These are phyloP conservation scores for Ochlodes sylvanus DNA, from an alignment of 2,888 invertebrate genomes.

Conservation along the genomic window DNA sequence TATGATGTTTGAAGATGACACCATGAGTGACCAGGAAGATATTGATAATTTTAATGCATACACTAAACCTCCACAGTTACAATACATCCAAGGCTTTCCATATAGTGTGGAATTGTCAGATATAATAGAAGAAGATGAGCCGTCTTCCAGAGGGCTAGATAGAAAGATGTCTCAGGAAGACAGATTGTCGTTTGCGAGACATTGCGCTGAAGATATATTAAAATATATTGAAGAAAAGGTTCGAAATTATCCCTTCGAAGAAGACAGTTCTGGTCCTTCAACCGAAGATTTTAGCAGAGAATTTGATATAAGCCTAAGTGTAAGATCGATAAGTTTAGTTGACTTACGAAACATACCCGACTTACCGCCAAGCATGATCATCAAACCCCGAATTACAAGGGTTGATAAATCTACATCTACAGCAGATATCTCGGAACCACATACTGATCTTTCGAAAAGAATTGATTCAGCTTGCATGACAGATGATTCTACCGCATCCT, in stretches of 20 bases:
- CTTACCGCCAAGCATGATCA: slow-evolving; percentile 73
- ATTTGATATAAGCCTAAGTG: slow-evolving; percentile 65
- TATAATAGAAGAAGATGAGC: slow-evolving; percentile 78
- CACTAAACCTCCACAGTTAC: slow-evolving; percentile 67
- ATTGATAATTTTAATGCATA: slow-evolving; percentile 72
- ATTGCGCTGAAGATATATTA: slow-evolving; percentile 66
- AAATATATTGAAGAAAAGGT: slow-evolving; percentile 69
- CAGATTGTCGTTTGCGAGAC: slow-evolving; percentile 55
- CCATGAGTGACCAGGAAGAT: slow-evolving; percentile 76
- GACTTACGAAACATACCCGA: slow-evolving; percentile 77
- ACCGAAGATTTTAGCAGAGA: slow-evolving; percentile 60
- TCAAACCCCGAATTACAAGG: slow-evolving; percentile 70
- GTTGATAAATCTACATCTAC: slow-evolving; percentile 78
- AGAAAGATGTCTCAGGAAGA: slow-evolving; percentile 60
- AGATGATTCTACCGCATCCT: slow-evolving; percentile 68
- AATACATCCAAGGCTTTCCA: slow-evolving; percentile 62
- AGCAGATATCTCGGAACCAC: slow-evolving; percentile 71
- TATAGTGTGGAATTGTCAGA: slow-evolving; percentile 77
- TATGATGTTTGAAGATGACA: slow-evolving; percentile 62
- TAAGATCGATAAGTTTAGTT: slow-evolving; percentile 74
- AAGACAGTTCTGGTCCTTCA: slow-evolving; percentile 57
- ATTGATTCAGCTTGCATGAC: slow-evolving; percentile 74
- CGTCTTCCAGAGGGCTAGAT: slow-evolving; percentile 62
- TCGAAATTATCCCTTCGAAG: slow-evolving; percentile 46
- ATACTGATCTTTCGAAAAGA: slow-evolving; percentile 66